Base-by-base conservation (phyloP, 2,888 invertebrate genomes). In the Agelastica alni region DNA sequence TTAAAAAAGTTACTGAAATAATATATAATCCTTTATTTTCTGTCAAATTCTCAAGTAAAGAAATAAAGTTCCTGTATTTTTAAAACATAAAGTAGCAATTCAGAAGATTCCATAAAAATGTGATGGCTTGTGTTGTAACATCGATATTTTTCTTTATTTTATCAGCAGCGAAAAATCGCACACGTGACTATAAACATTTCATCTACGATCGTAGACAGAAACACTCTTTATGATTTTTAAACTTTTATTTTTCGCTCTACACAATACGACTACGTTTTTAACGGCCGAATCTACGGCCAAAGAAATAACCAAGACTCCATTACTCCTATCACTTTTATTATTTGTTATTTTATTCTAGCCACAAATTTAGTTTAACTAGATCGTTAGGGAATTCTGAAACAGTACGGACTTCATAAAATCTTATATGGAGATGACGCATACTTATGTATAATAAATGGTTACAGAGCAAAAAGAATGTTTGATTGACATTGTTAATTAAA, bases 191-290 rank as follows among this genome's bases (percentile, higher is more conserved):
- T 39, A 47, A 37, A 39, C 48, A 48, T 13, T 31, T 31, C 18
- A 30, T 48, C 39, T 39, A 39, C 31, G 39, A 39, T 48, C 48
- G 39, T 26, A 41, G 39, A 39, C 39, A 48, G 39, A 39, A 39
- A 30, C 39, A 12, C 30, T 28, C 13, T 47, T 3, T 13, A 34
- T 46, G 26, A 36, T 46, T 41, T 39, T 48, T 39, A 28, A 10
- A 48, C 39, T 37, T 48, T 41, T 41, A 31, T 48, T 48, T 31
- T 30, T 17, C 48, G 14, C 39, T 18, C 20, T 48, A 30, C 14
- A 20, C 30, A 12, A 37, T 37, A 47, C 37, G 47, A 47, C 37
- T 16, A 28, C 31, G 48, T 28, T 48, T 48, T 48, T 48, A 31
- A 48, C 31, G 26, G 31, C 18, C 48, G 17, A 28, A 30, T 2